These are phyloP conservation scores for Acyrthosiphon pisum DNA, from an alignment of 1,140 invertebrate genomes.

Conservation along the genomic window DNA sequence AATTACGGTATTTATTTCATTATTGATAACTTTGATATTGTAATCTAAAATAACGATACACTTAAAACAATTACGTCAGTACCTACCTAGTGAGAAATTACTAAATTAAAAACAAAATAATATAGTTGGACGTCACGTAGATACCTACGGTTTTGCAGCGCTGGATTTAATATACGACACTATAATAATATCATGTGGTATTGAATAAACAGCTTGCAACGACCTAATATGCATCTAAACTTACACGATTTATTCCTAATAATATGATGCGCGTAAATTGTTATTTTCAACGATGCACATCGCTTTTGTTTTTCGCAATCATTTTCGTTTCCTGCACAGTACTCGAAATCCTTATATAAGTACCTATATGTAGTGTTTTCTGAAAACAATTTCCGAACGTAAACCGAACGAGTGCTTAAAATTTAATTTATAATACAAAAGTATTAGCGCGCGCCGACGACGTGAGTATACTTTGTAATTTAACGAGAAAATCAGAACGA, in stretches of 20 bases:
- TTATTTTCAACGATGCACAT: not conserved
- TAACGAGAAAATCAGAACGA: not conserved
- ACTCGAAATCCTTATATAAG: not conserved
- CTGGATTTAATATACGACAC: too few relatives aligned
- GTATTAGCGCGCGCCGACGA: not conserved
- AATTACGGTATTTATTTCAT: not conserved
- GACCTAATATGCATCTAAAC: not conserved
- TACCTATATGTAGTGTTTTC: not conserved
- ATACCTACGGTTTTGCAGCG: not conserved
- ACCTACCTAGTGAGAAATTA: too few relatives aligned
- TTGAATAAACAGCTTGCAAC: not conserved
- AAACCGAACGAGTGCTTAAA: not conserved
- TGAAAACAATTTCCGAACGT: not conserved
- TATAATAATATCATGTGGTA: not conserved
- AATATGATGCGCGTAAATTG: not conserved
- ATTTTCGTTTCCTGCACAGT: not conserved
- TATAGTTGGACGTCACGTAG: not conserved
- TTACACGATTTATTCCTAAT: not conserved
- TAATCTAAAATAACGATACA: too few relatives aligned
- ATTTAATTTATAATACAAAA: slow-evolving; percentile 7
- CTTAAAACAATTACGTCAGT: too few relatives aligned
- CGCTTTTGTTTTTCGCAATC: not conserved
- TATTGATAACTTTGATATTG: not conserved
- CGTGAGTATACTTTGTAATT: not conserved
- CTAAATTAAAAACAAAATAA: not conserved